Evolutionary conservation across 2,113 vertebrate species (phyloP), one percentile per base, ranked within the genome.

Genomic region (Crotalus helleri): DNA sequence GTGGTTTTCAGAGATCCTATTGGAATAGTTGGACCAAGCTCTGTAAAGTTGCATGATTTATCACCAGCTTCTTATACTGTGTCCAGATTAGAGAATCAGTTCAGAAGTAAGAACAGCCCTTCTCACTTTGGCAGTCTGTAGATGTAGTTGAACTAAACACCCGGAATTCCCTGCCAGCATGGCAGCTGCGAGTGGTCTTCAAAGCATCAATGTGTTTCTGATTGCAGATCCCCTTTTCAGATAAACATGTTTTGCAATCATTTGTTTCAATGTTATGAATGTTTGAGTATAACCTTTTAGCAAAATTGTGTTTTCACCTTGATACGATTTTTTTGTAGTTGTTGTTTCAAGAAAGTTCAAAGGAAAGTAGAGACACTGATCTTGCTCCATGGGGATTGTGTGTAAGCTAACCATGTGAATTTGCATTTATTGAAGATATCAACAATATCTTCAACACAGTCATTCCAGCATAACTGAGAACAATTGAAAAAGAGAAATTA

Each of bases 401-500:
- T 69, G 8, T 85, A 29, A 89, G 61, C 13, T 89, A 64, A 53
- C 23, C 91, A 92, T 13, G 33, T 81, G 85, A 88, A n/a, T 49
- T 19, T 89, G 81, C 69, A 92, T 92, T 92, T 90, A 90, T 90
- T 33, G 49, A 55, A 85, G 85, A 57, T 59, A 89, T 90, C 92
- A 92, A 54, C 24, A 11, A 85, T 17, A 55, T 59, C 92, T 59
- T 19, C 88, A 90, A 57, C 64, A 90, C 44, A 90, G 55, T 53
- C 88, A 61, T 92, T 57, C 69, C 69, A 85, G 88, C 54, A 92
- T 85, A 92, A 92, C 88, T n/a, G 49, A 59, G 64, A 92, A 59
- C 92, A 49, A 92, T 88, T 51, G 88, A 92, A 90, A 92, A 90
- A 58, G 39, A 92, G 69, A 92, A 92, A 92, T 92, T 92, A 92